Percentiles rank a stretch among this genome's conserved stretches.
These are phyloP conservation scores for Lasioglossum baleicum DNA, from an alignment of 1,140 invertebrate genomes.

Conservation along the genomic window DNA sequence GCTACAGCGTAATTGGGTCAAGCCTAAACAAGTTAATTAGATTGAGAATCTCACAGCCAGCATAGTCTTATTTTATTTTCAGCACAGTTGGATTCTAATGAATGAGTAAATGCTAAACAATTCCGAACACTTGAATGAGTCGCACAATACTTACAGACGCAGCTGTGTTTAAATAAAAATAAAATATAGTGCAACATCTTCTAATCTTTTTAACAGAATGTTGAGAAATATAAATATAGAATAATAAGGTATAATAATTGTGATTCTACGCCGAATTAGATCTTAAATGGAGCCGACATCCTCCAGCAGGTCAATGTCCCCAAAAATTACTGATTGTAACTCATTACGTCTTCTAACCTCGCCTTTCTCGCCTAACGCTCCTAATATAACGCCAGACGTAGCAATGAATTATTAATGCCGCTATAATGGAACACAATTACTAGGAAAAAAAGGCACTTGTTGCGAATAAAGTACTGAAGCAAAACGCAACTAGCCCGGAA, in stretches of 20 bases:
- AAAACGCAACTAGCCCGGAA: background rate
- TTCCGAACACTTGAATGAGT: too few species aligned
- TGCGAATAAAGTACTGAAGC: background rate
- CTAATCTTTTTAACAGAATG: too few species aligned
- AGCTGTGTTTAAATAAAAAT: too few species aligned
- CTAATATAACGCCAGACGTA: conserved; percentile 15
- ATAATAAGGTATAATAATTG: background rate
- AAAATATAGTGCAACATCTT: too few species aligned
- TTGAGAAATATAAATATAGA: background rate
- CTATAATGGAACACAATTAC: conserved; percentile 29
- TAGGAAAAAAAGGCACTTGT: background rate
- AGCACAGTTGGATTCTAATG: too few species aligned
- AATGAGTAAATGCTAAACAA: too few species aligned
- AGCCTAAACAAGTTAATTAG: background rate
- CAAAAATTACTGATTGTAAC: conserved; percentile 21
- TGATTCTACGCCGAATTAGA: background rate
- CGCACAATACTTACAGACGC: too few species aligned
- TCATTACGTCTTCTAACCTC: conserved; percentile 15
- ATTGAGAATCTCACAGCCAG: background rate
- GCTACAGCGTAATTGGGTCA: background rate
- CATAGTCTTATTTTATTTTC: too few species aligned
- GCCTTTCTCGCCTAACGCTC: conserved; percentile 11
- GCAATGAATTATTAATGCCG: conserved; percentile 39
- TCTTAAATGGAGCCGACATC: background rate
- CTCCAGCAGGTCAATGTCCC: conserved; percentile 16